A percentile compares a stretch with the other conserved stretches of the same genome.
Evolutionary conservation across 64 coral and sea anemone genomes (phyloP).

Genomic region (Hydrozoanthus tunicans): DNA sequence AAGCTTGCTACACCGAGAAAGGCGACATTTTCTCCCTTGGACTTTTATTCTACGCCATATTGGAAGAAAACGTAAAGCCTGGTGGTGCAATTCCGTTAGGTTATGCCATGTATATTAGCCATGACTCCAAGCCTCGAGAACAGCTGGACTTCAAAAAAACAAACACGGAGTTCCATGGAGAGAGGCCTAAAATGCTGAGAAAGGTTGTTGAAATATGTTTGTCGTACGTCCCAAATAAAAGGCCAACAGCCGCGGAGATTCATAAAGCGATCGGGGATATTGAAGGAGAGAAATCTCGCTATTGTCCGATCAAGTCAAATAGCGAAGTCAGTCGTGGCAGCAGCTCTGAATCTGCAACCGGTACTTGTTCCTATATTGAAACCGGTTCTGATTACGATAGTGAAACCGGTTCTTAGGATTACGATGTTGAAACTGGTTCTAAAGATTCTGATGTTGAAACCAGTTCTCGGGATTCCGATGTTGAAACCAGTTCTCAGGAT

Average conservation of each 20-base stretch:
- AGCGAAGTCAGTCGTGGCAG: too few species aligned
- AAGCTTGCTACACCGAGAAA: not conserved
- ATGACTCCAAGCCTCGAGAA: constrained; percentile 10
- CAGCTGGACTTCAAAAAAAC: not conserved
- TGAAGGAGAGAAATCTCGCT: too few species aligned
- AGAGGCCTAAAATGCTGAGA: not conserved
- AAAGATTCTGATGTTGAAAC: too few species aligned
- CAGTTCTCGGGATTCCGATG: too few species aligned
- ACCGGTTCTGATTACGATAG: too few species aligned
- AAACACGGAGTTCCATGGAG: not conserved
- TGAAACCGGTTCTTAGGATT: too few species aligned
- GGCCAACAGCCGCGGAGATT: constrained; percentile 12
- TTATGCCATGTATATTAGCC: not conserved
- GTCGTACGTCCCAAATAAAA: not conserved
- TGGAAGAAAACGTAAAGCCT: not conserved
- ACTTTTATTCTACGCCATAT: constrained; percentile 7
- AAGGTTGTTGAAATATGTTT: not conserved
- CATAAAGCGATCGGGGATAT: not conserved
- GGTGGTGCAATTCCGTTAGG: not conserved
- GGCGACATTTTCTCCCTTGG: constrained; percentile 15
- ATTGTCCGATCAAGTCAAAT: too few species aligned
- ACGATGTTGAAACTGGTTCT: too few species aligned
- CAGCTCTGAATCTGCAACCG: too few species aligned
- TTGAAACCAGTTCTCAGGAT: too few species aligned
- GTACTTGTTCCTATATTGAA: too few species aligned